A percentile compares a stretch with the other conserved stretches of the same genome.
Conservation (phyloP, 2,113 vertebrate species). For the Dicerorhinus sumatrensis region DNA sequence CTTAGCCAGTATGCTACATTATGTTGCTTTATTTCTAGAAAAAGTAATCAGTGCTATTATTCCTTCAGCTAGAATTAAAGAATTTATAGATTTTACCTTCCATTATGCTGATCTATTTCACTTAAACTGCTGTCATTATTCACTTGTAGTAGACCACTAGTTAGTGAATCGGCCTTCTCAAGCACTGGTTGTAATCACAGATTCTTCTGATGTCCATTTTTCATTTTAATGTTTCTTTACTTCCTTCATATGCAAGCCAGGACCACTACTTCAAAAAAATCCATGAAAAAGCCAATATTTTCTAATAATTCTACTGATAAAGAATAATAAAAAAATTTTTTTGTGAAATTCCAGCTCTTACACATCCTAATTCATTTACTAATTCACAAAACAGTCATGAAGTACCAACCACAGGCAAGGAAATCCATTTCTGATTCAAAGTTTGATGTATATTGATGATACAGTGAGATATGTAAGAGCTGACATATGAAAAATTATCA, state of each 20-base stretch:
- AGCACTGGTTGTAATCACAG: constrained; percentile 57
- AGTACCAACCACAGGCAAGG: background rate
- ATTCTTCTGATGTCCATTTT: constrained; percentile 72
- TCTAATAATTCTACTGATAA: constrained; percentile 20
- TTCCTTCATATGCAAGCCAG: constrained; percentile 56
- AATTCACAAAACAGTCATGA: background rate
- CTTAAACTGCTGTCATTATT: constrained; percentile 90
- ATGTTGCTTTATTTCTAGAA: background rate
- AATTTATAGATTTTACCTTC: constrained; percentile 86
- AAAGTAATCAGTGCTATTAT: constrained; percentile 50
- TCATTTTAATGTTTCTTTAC: constrained; percentile 60
- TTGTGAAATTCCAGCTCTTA: background rate
- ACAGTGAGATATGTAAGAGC: background rate
- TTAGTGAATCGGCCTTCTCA: constrained; percentile 78
- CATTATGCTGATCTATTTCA: constrained; percentile 90
- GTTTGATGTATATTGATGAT: background rate
- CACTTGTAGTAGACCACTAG: constrained; percentile 83
- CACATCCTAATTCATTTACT: background rate
- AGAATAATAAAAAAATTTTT: constrained; percentile 1
- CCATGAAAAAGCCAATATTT: constrained; percentile 8
- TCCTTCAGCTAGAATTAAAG: constrained; percentile 2
- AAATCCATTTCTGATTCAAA: background rate
- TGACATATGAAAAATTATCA: background rate
- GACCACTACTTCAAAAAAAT: constrained; percentile 58
- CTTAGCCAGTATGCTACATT: background rate